Evolutionary conservation across 2,888 invertebrate species (phyloP), one percentile per base, ranked within the genome.

Genomic region (Pyrocoelia pectoralis): DNA sequence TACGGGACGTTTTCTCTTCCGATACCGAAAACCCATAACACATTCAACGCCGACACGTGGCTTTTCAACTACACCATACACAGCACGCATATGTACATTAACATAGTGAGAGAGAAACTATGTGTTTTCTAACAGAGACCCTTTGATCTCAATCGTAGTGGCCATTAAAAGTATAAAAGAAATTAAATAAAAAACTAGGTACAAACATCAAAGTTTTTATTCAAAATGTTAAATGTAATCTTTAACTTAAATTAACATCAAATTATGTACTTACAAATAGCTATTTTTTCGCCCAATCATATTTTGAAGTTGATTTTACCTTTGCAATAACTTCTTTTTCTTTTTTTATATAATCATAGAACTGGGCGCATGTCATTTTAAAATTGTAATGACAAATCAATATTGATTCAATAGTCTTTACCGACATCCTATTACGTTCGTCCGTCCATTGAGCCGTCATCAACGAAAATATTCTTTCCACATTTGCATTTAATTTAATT

Each of bases 401-500:
- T 17, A 50, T 50, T 6, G 50, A 50, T 38, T 38, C 38, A 38
- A 38, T 38, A n/a, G 38, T 38, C 38, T 38, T 13, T 43, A 55
- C 55, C 41, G 10, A 19, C 56, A 65, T 33, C 38, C 64, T 56
- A 41, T 59, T 65, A 41, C 67, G 51, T 53, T 59, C 58, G 40
- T 67, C 54, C 13, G 65, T 66, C 66, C 66, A 66, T 38, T 62
- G 65, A 15, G 49, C 58, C 19, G 40, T 56, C 59, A 67, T 67
- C 13, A 64, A 38, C 8, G 66, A 66, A 58, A 68, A 66, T 56
- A 68, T 61, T 61, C 63, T 65, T 58, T 67, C 67, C 4, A 58
- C 56, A 43, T 51, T 66, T n/a, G 67, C 59, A 28, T 67, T 65
- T 28, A 66, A 65, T 14, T 61, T 12, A 55, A 65, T 46, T 65